Conservation (phyloP, 1,140 invertebrate species). For the Bicyclus anynana region DNA sequence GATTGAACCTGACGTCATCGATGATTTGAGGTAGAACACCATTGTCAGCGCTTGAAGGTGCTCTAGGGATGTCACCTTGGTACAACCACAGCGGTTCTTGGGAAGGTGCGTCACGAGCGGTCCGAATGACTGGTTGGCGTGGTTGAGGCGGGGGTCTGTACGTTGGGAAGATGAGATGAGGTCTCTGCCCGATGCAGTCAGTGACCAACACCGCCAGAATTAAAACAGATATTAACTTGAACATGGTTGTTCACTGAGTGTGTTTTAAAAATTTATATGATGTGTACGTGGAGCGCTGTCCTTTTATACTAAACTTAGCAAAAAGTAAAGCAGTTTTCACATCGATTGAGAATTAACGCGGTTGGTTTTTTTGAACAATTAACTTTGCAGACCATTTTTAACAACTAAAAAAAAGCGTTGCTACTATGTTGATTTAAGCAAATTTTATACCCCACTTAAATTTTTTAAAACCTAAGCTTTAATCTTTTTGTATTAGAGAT, state of each 20-base stretch:
- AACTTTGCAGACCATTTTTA: too few relatives aligned
- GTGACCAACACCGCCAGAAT: conserved; percentile 25
- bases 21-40: conserved; percentile 39
- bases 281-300: too few relatives aligned
- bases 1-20: conserved; percentile 40
- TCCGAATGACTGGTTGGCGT: conserved; percentile 28
- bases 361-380: too few relatives aligned
- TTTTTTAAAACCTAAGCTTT: too few relatives aligned
- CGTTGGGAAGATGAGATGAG: conserved; percentile 36
- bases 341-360: too few relatives aligned
- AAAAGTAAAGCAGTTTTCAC: not conserved
- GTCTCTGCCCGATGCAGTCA: conserved; percentile 28
- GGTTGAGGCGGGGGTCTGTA: conserved; percentile 33
- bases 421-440: too few relatives aligned
- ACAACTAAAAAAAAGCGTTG: too few relatives aligned
- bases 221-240: conserved; percentile 26
- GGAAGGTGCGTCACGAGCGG: conserved; percentile 25
- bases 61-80: conserved; percentile 33
- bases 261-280: too few relatives aligned
- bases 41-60: conserved; percentile 38
- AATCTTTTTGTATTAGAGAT: too few relatives aligned
- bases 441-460: too few relatives aligned
- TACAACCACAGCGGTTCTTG: conserved; percentile 44
- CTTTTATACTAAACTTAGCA: conserved; percentile 8
- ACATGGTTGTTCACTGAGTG: conserved; percentile 19